Percentiles rank a stretch among this genome's conserved stretches.
These are phyloP conservation scores for Pyralis farinalis DNA, from an alignment of 2,888 invertebrate species.

Conservation along the genomic window DNA sequence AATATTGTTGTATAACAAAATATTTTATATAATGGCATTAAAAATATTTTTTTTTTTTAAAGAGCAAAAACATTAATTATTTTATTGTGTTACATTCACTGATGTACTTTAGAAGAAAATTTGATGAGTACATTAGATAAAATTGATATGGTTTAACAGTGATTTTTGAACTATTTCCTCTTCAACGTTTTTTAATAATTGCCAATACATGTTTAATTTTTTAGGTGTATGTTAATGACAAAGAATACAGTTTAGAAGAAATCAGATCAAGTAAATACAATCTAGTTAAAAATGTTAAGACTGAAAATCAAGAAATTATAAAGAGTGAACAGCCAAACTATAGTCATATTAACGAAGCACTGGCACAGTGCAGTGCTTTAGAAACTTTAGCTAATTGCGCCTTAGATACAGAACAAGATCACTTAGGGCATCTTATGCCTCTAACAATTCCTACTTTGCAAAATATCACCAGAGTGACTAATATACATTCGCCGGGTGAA, in stretches of 20 bases:
- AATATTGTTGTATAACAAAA: too few species aligned
- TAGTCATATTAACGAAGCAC: constrained; percentile 61
- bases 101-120: too few species aligned
- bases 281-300: constrained; percentile 50
- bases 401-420: constrained; percentile 67
- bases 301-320: constrained; percentile 44
- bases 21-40: too few species aligned
- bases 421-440: constrained; percentile 69
- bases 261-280: constrained; percentile 83
- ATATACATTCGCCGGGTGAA: constrained; percentile 74
- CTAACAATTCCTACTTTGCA: constrained; percentile 65
- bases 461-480: constrained; percentile 69
- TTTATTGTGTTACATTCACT: too few species aligned
- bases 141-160: too few species aligned
- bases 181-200: too few species aligned
- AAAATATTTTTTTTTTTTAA: too few species aligned
- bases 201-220: too few species aligned
- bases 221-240: constrained; percentile 75
- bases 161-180: too few species aligned
- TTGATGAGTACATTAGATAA: too few species aligned
- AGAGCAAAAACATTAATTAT: too few species aligned
- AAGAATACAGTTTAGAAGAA: constrained; percentile 90
- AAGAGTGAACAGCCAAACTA: constrained; percentile 41
- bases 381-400: constrained; percentile 76
- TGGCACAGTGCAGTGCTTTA: constrained; percentile 71